Evolutionary conservation across 2,113 vertebrate genomes (phyloP).

Genomic region (Struthio camelus): DNA sequence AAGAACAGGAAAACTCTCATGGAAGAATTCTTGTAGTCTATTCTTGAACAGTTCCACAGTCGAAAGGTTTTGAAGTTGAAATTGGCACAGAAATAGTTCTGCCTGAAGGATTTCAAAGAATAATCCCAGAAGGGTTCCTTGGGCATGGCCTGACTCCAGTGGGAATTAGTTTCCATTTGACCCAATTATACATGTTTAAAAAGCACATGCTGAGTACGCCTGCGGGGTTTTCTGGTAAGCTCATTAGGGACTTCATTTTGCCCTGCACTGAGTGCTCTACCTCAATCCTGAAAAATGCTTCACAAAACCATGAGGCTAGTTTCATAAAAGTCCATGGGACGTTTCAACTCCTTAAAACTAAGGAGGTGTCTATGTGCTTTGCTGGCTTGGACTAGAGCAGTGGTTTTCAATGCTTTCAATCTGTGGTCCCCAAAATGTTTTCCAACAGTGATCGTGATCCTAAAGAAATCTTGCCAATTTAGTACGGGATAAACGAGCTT

Average conservation of each 20-base stretch:
- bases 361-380: background rate
- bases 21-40: conserved; percentile 13
- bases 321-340: background rate
- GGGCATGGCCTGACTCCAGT: conserved; percentile 46
- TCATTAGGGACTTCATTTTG: conserved; percentile 53
- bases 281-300: conserved; percentile 41
- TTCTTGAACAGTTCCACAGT: conserved; percentile 25
- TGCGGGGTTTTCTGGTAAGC: conserved; percentile 54
- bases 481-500: background rate
- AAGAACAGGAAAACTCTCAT: conserved; percentile 20
- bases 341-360: background rate
- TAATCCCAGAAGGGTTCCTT: conserved; percentile 57
- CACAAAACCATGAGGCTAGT: background rate
- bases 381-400: background rate
- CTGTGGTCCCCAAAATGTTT: background rate
- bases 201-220: conserved; percentile 43
- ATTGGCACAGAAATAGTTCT: conserved; percentile 54
- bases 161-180: conserved; percentile 69
- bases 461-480: background rate
- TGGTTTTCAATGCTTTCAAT: background rate
- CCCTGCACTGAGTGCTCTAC: background rate
- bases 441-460: background rate
- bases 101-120: conserved; percentile 63
- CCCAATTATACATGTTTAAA: conserved; percentile 61
- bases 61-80: conserved; percentile 52